Conservation (phyloP, 2,888 invertebrate species). For the Orthonevra nobilis region DNA sequence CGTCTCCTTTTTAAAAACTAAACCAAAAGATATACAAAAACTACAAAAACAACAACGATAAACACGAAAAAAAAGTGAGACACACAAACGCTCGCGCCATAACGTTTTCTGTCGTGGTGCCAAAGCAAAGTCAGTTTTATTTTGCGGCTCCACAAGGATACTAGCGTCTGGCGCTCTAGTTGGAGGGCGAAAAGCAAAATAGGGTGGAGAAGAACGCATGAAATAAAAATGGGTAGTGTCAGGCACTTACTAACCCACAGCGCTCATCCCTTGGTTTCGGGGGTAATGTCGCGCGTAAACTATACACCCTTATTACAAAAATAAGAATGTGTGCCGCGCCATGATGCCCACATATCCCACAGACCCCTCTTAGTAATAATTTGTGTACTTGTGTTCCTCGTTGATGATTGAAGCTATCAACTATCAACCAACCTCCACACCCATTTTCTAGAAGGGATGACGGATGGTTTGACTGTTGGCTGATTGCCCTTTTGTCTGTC, state of each 20-base stretch:
- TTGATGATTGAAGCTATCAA: slow-evolving; percentile 58
- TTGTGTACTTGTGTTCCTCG: slow-evolving; percentile 46
- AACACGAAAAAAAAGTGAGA: slow-evolving; percentile 10
- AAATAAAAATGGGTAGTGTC: slow-evolving; percentile 6
- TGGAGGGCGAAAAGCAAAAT: slow-evolving; percentile 27
- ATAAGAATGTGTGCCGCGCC: slow-evolving; percentile 46
- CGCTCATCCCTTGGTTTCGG: slow-evolving; percentile 46
- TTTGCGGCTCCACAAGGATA: slow-evolving; percentile 67
- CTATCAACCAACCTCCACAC: slow-evolving; percentile 17
- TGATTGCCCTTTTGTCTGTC: slow-evolving; percentile 61
- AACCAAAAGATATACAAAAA: slow-evolving; percentile 7
- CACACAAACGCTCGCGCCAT: slow-evolving; percentile 44
- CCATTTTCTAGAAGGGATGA: slow-evolving; percentile 33
- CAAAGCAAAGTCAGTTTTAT: slow-evolving; percentile 47
- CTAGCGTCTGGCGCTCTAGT: slow-evolving; percentile 35
- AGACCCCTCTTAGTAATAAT: slow-evolving; percentile 38
- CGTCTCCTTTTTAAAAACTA: slow-evolving; percentile 31
- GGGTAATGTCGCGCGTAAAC: slow-evolving; percentile 60
- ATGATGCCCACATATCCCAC: not conserved
- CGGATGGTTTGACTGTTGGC: slow-evolving; percentile 55
- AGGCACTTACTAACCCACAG: slow-evolving; percentile 45
- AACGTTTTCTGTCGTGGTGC: slow-evolving; percentile 57
- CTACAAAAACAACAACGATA: slow-evolving; percentile 30
- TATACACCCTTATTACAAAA: slow-evolving; percentile 63
- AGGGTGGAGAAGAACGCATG: slow-evolving; percentile 55